Base-by-base conservation (phyloP, 35 echinoderm and acorn worm species). In the Diadema setosum region DNA sequence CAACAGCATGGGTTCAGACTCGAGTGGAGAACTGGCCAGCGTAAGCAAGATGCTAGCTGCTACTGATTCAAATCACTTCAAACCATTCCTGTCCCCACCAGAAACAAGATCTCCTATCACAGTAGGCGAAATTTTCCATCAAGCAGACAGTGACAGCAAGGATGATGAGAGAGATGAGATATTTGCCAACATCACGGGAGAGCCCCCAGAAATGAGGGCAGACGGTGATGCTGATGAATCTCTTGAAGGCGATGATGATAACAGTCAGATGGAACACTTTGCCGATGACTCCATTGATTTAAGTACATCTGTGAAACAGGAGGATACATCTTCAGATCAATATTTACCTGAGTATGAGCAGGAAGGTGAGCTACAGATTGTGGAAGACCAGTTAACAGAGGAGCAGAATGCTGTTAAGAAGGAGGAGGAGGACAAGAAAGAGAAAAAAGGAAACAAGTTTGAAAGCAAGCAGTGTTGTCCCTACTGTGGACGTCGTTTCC, bases 1-100 rank as follows among this genome's bases (percentile, higher is more conserved):
- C 41, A 86, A 33, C 46, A 91, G 69, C 46, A 20, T 80, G 27
- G 85, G 82, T 27, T 92, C 96, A 37, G 96, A 99, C 45, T 67
- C 92, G 15, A 94, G 89, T 60, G 88, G 69, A 8, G 96, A 99
- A 29, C 87, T 99, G 46, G 81, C 96, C 5, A 99, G 96, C 63
- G 78, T 99, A 4, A 90, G 89, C 30, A 99, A 95, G 48, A 99
- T 99, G 88, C 83, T 99, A 23, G 96, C 96, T 35, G 90, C 90
- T 46, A 90, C 96, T 3, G 87, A 89, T 31, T 82, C 89, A 29
- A 94, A 91, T 45, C 94, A 95, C 48, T 94, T 99, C 73, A 89
- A 99, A 30, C 74, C 82, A 1, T 93, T 84, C 52, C 78, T 97
- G 67, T 57, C 89, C 7, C 87, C 91, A 50, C 91, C 80, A 42